Evolutionary conservation across 2,797 vertebrate species (phyloP), one percentile per base, ranked within the genome.

Genomic region (Spondyliosoma cantharus): DNA sequence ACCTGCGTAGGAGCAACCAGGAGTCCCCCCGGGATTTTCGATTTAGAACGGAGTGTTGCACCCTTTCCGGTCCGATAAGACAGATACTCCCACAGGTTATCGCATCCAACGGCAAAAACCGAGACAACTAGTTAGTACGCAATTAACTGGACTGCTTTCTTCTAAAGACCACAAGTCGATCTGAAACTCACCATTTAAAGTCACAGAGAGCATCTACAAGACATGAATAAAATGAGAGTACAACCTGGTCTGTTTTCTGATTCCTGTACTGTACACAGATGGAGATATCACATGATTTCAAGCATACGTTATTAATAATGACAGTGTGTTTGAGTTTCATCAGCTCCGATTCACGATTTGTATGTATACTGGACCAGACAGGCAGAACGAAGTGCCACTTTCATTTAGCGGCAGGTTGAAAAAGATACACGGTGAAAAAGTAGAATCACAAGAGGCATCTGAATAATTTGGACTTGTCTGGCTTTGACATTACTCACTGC

Each of bases 311-410:
- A 84, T 59, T 69, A 65, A 76, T 52, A 78, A 45, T 43, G 49
- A 80, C 78, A 68, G 60, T 49, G 43, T 71, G 48, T 80, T 81
- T 71, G 65, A 22, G 22, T 72, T 71, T 65, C 70, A 76, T 76
- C 65, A 70, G 58, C 76, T 57, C 37, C 22, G 49, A 42, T 71
- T 76, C 27, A 70, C 42, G 43, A 52, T 76, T 63, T 71, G 32
- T 56, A 53, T 25, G 20, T 62, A 63, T 54, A 73, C 64, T 82
- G 76, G 58, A 84, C 49, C 43, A 63, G 68, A 80, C 75, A 54
- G 71, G 58, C 76, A 78, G 53, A 85, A 68, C 67, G 53, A 83
- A 68, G 67, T 72, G 80, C 50, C 78, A 82, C 81, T 83, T 87
- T 61, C 45, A 62, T 78, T 82, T 80, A 82, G 65, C 70, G 70